These are phyloP conservation scores for Cheilosia vernalis DNA, from an alignment of 2,888 invertebrate species.

Conservation along the genomic window DNA sequence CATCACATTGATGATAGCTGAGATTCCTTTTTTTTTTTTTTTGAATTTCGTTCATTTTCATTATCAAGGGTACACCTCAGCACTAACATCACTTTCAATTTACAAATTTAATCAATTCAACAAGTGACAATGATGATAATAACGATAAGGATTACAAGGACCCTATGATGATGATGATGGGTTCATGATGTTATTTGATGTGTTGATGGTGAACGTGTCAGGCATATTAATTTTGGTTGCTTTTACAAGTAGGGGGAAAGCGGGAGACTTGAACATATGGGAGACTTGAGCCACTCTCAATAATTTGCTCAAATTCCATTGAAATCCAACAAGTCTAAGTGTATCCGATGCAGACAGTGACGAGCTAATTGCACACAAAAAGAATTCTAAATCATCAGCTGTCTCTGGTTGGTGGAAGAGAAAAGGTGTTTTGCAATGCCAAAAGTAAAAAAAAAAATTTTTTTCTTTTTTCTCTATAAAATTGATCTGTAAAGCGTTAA, in stretches of 20 bases:
- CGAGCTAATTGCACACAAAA: too few species aligned
- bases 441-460: too few species aligned
- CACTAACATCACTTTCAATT: slow-evolving; percentile 17
- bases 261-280: too few species aligned
- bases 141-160: slow-evolving; percentile 11
- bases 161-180: slow-evolving; percentile 23
- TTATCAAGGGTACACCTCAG: not conserved
- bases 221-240: slow-evolving; percentile 21
- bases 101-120: slow-evolving; percentile 47
- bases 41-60: not conserved
- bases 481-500: too few species aligned
- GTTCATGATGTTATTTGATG: slow-evolving; percentile 28
- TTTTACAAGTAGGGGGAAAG: not conserved
- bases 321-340: too few species aligned
- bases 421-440: too few species aligned
- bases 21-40: not conserved
- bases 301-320: too few species aligned
- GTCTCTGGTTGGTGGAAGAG: too few species aligned
- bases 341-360: too few species aligned
- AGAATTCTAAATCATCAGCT: too few species aligned
- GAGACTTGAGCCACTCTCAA: too few species aligned
- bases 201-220: slow-evolving; percentile 29
- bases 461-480: too few species aligned
- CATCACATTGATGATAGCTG: slow-evolving; percentile 1
- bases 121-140: slow-evolving; percentile 35